Evolutionary conservation across 2,797 vertebrate genomes (phyloP), one percentile per base, ranked within the genome.

Genomic region (Toxotes lorentzi): DNA sequence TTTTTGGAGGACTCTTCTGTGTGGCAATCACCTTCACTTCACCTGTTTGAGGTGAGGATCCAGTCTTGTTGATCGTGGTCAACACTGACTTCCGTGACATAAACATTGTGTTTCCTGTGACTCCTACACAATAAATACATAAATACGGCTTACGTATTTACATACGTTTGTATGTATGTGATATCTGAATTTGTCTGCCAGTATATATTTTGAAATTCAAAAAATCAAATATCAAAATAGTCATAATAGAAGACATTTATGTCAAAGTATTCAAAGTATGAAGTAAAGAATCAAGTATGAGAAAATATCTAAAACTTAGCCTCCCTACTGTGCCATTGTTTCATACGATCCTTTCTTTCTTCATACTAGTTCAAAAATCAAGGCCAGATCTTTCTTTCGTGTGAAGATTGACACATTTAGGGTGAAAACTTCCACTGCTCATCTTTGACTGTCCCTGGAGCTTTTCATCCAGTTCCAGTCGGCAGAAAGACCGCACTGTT

Each of bases 371-470:
- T 41, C 16, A 30, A 43, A 72, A 64, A 51, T 61, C 50, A 34
- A 69, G 2, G 16, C 58, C 60, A 66, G 73, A 23, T 7, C 69
- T 78, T 83, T 61, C n/a, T 54, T 5, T 35, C 54, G 63, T 35
- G 73, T 12, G 30, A 67, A 14, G 53, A 32, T 66, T 60, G 45
- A 62, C 68, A 73, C 50, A 65, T 81, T 71, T 21, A 4, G 45
- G 47, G 7, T 64, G 30, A 51, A 53, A 62, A 50, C 21, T n/a
- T 67, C 23, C 21, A 6, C 17, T 16, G 32, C 73, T 57, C 54
- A 27, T 69, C 63, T 76, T 32, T 35, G 30, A 57, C 34, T 50
- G 45, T 83, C 70, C 66, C 66, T 64, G 19, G 63, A 76, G 77
- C 40, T 62, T 75, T 35, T 45, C 24, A 73, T 73, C 35, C 30